Evolutionary conservation across 2,888 invertebrate genomes (phyloP).

Genomic region (Sepiola atlantica): DNA sequence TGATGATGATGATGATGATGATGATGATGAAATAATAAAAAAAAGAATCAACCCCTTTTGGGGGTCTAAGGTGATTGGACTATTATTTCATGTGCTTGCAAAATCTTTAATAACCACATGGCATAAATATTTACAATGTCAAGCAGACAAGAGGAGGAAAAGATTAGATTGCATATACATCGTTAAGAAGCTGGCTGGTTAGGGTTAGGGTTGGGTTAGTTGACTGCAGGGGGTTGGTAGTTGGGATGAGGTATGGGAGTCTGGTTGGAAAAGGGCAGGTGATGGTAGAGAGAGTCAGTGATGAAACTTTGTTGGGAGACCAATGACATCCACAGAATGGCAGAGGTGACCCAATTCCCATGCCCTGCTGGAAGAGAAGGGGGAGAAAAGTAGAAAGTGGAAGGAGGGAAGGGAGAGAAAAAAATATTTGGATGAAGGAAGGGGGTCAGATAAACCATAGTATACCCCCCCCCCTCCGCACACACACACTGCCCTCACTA

Average conservation of each 20-base stretch:
- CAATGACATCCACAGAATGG: background rate
- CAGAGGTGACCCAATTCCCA: slow-evolving; percentile 32
- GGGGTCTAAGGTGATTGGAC: background rate
- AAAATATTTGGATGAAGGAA: background rate
- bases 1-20: too few species aligned
- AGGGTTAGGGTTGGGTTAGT: too few species aligned
- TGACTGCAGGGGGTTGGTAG: background rate
- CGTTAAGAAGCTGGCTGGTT: background rate
- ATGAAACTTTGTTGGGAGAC: background rate
- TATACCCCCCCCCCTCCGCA: background rate
- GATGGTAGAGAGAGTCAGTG: background rate
- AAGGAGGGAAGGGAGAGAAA: background rate
- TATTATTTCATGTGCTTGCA: background rate
- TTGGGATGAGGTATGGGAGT: too few species aligned
- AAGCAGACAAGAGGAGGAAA: background rate
- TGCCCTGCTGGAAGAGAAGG: background rate
- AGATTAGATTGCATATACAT: background rate
- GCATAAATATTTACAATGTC: background rate
- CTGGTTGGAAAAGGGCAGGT: background rate
- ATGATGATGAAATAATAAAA: too few species aligned
- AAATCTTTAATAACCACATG: background rate
- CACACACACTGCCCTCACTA: too few species aligned
- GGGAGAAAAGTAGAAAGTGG: background rate
- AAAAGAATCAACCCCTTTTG: too few species aligned
- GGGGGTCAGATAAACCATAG: background rate